Conservation (phyloP, 1,140 invertebrate genomes). For the Bombus consobrinus region DNA sequence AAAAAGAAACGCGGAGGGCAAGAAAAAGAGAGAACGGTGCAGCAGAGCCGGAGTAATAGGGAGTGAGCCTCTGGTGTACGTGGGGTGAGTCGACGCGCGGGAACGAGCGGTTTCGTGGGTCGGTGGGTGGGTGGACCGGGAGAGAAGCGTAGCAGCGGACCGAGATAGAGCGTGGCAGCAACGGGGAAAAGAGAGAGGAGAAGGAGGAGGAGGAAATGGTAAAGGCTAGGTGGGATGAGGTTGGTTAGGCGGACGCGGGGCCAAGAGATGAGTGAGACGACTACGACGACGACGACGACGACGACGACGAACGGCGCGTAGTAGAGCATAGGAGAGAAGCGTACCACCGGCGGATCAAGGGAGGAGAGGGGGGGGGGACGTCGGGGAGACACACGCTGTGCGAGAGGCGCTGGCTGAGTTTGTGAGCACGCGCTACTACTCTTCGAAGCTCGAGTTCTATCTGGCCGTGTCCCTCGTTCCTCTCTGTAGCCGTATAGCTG, state of each 20-base stretch:
- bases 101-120: slow-evolving; percentile 69
- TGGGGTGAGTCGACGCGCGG: slow-evolving; percentile 63
- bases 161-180: slow-evolving; percentile 43
- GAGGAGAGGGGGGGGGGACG: neutral
- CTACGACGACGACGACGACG: neutral
- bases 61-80: slow-evolving; percentile 44
- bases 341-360: neutral
- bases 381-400: slow-evolving; percentile 47
- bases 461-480: slow-evolving; percentile 54
- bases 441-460: slow-evolving; percentile 62
- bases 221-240: slow-evolving; percentile 45
- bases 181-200: slow-evolving; percentile 1
- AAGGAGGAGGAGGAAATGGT: slow-evolving; percentile 3
- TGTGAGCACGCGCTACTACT: slow-evolving; percentile 71
- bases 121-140: slow-evolving; percentile 66
- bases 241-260: slow-evolving; percentile 64
- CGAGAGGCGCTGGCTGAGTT: slow-evolving; percentile 68
- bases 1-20: neutral
- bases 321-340: slow-evolving; percentile 40
- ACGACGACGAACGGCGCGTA: slow-evolving; percentile 19
- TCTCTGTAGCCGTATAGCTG: slow-evolving; percentile 8
- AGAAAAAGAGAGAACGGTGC: slow-evolving; percentile 32
- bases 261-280: slow-evolving; percentile 29
- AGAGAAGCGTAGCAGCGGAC: slow-evolving; percentile 43
- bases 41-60: slow-evolving; percentile 54